Percentiles rank a stretch among this genome's conserved stretches.
These are phyloP conservation scores for Amphipyra tragopoginis DNA, from an alignment of 2,888 invertebrate genomes.

Conservation along the genomic window DNA sequence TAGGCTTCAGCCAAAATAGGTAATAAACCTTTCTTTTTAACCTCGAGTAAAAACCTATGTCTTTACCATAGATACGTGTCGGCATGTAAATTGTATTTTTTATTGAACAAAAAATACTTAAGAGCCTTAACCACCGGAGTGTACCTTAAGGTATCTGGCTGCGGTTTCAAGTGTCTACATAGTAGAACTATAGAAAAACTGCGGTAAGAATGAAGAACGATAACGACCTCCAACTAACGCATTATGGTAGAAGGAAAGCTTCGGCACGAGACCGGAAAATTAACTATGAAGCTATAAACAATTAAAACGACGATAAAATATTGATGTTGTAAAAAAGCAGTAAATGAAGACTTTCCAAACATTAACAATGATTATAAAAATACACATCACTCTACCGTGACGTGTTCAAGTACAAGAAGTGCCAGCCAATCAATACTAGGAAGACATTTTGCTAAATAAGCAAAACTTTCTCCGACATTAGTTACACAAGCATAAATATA, in stretches of 20 bases:
- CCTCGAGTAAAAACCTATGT: constrained; percentile 10
- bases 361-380: constrained; percentile 38
- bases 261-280: constrained; percentile 51
- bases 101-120: constrained; percentile 40
- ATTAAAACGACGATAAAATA: constrained; percentile 38
- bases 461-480: constrained; percentile 71
- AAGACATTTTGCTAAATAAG: constrained; percentile 64
- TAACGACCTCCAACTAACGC: constrained; percentile 38
- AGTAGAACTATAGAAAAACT: constrained; percentile 46
- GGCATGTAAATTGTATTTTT: constrained; percentile 40
- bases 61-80: constrained; percentile 33
- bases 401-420: constrained; percentile 24
- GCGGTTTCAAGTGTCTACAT: constrained; percentile 49
- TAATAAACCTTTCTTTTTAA: neutral
- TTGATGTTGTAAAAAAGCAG: constrained; percentile 25
- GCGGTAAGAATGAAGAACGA: constrained; percentile 45
- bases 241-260: constrained; percentile 43
- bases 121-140: constrained; percentile 50
- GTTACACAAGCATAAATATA: constrained; percentile 49
- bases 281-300: constrained; percentile 39
- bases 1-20: too few relatives aligned
- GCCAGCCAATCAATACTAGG: constrained; percentile 49
- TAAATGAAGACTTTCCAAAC: constrained; percentile 44
- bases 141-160: constrained; percentile 42
- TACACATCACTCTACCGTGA: constrained; percentile 38